Evolutionary conservation across 2,888 invertebrate genomes (phyloP).

Genomic region (Drosophila mimetica): DNA sequence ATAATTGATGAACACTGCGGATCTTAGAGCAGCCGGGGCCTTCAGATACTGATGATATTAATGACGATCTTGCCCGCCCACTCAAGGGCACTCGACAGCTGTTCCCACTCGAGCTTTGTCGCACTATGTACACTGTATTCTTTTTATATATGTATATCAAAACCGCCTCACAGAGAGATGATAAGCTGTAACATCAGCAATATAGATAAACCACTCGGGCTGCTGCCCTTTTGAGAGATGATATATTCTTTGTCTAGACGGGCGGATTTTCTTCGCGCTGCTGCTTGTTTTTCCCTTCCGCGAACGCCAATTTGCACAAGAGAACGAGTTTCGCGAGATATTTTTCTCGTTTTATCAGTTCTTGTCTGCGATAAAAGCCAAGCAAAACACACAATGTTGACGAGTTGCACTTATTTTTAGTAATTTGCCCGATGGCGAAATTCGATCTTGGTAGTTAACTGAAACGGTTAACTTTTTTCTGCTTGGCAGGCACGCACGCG

Average conservation of each 20-base stretch:
- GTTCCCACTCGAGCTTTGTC: constrained; percentile 25
- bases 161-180: constrained; percentile 15
- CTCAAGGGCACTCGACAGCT: constrained; percentile 43
- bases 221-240: constrained; percentile 22
- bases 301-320: constrained; percentile 48
- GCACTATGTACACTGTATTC: constrained; percentile 4
- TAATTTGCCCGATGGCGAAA: constrained; percentile 21
- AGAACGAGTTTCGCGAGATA: constrained; percentile 50
- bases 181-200: constrained; percentile 32
- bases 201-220: constrained; percentile 22
- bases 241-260: constrained; percentile 19
- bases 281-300: constrained; percentile 23
- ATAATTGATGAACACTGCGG: constrained; percentile 62
- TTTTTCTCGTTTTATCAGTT: constrained; percentile 44
- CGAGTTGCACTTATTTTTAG: constrained; percentile 27
- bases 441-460: constrained; percentile 25
- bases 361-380: constrained; percentile 31
- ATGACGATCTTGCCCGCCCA: constrained; percentile 8
- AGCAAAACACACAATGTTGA: constrained; percentile 1
- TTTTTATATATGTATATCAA: not conserved
- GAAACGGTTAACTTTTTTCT: constrained; percentile 21
- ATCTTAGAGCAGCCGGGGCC: constrained; percentile 5
- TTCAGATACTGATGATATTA: constrained; percentile 23
- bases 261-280: constrained; percentile 22
- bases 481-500: constrained; percentile 60